Base-by-base conservation (phyloP, 2,797 vertebrate genomes). In the Danio tinwini region DNA sequence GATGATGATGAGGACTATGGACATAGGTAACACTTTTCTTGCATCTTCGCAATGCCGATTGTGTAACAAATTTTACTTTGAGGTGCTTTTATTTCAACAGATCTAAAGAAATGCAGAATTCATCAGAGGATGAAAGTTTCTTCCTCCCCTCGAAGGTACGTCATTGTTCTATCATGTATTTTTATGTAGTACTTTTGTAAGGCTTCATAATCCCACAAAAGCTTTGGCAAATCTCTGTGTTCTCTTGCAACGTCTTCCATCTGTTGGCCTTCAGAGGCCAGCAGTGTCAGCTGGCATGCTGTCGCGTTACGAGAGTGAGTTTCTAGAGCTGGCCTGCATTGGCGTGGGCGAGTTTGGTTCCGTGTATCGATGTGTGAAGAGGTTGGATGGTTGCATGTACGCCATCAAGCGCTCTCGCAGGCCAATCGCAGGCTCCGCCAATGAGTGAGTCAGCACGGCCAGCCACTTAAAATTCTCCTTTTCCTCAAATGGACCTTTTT, bases 321-420 rank as follows among this genome's bases (percentile, higher is more conserved):
- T 99, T 88, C 90, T 98, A 88, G 96, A 99, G 89, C 89, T 99
- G 76, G 95, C 96, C 88, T 93, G 92, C 86, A 96, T 99, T 7
- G 98, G 97, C 1, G 93, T 94, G 75, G 98, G 98, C 40, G 96
- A 97, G 86, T 99, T 98, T 87, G 98, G 98, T 64, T 92, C 95
- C 0, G 98, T 99, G 83, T 97, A 95, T 90, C 97, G 97, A 87
- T 99, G 98, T 76, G 94, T 99, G 87, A 99, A 99, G 91, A 94
- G 97, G 84, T 93, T 99, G 81, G 98, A 99, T 74, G 98, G 98
- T 45, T 99, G 97, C 82, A 88, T 98, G 86, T 99, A 99, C 14
- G 97, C 98, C 87, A 95, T 99, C 82, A 99, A 99, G 85, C 94
- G 94, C 61, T 98, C 96, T 7, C 95, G 92, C n/a, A 94, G 90